Percentiles rank a stretch among this genome's conserved stretches.
These are phyloP conservation scores for Brienomyrus longianalis DNA, from an alignment of 2,113 vertebrate genomes.

Conservation along the genomic window DNA sequence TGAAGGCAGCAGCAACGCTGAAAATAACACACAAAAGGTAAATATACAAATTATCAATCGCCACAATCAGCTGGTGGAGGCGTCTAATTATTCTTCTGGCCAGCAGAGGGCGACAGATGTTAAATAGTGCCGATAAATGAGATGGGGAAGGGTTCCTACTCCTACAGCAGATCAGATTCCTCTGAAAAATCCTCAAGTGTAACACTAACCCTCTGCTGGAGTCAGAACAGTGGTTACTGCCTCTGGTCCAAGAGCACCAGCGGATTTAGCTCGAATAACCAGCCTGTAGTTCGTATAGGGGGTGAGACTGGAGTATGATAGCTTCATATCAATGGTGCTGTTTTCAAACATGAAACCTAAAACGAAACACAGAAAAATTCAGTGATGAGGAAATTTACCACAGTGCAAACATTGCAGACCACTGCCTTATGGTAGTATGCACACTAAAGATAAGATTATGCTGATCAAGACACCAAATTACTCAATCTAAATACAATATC, in stretches of 20 bases:
- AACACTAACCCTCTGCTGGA: constrained; percentile 72
- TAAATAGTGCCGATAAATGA: background rate
- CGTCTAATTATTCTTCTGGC: background rate
- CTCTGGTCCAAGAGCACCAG: constrained; percentile 76
- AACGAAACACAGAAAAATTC: background rate
- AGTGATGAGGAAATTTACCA: background rate
- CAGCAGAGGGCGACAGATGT: constrained; percentile 16
- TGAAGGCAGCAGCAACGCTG: background rate
- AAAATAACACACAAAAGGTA: background rate
- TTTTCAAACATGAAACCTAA: constrained; percentile 79
- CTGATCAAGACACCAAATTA: background rate
- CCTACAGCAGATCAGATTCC: background rate
- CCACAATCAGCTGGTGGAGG: background rate
- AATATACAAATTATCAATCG: background rate
- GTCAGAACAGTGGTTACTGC: constrained; percentile 66
- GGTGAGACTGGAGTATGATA: constrained; percentile 67
- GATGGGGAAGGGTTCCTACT: background rate
- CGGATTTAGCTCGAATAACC: constrained; percentile 72
- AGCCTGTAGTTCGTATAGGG: constrained; percentile 74
- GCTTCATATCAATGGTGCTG: constrained; percentile 73
- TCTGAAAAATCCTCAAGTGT: background rate
- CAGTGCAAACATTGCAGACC: background rate
- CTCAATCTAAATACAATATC: background rate
- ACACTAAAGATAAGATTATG: background rate
- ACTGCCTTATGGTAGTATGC: background rate